Conservation (phyloP, 2,113 vertebrate species). For the Shinisaurus crocodilurus region DNA sequence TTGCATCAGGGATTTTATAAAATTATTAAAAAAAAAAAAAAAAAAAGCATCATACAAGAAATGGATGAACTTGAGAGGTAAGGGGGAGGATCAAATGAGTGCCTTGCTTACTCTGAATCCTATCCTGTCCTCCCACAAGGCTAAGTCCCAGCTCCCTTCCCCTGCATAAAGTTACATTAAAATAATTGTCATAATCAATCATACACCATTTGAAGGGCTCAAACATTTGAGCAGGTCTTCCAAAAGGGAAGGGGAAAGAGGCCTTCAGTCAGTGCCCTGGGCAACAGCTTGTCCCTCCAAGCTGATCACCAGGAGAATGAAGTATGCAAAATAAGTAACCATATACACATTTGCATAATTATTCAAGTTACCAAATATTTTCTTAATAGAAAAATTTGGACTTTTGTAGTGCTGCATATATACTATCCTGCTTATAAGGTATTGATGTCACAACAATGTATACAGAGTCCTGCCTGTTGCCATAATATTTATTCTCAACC, state of each 20-base stretch:
- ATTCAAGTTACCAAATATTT: neutral
- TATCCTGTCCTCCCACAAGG: neutral
- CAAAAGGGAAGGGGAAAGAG: neutral
- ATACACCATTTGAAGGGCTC: neutral
- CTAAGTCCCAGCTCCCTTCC: neutral
- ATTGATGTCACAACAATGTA: neutral
- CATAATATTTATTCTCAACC: neutral
- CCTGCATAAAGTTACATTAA: neutral
- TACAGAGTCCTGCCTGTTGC: neutral
- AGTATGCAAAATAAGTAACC: neutral
- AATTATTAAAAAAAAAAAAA: too few relatives aligned
- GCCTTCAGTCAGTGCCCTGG: neutral
- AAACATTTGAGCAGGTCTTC: neutral
- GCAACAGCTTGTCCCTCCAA: neutral
- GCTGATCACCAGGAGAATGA: neutral
- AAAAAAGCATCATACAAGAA: neutral
- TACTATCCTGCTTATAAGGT: neutral
- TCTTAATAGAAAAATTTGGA: neutral
- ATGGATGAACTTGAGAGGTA: neutral
- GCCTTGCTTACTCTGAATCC: neutral
- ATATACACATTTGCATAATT: neutral
- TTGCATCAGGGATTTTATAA: neutral
- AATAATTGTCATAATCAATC: neutral
- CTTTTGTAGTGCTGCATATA: neutral
- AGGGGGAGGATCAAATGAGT: neutral